Evolutionary conservation across 2,797 vertebrate species (phyloP), one percentile per base, ranked within the genome.

Genomic region (Mycteria americana): DNA sequence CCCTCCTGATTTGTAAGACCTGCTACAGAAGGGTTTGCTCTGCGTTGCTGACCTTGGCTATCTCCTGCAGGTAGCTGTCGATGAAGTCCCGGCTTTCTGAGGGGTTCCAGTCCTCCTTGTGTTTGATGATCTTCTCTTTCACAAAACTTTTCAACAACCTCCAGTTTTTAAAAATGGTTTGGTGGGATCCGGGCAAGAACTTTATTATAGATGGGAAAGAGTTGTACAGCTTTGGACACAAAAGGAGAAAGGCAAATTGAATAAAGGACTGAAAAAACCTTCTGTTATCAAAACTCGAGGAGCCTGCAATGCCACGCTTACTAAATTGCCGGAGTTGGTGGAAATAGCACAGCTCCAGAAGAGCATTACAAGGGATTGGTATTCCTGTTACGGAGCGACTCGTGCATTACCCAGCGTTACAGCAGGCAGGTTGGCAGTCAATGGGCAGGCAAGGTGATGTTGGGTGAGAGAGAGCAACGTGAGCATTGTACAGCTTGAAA

Each of bases 1-100:
- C 45, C 15, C n/a, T 46, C 76, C 70, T 59, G 10, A 28, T 74
- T 51, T 54, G 43, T 65, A 43, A 62, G n/a, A 31, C 30, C 23
- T 0, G 0, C 37, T n/a, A 17, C 7, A 27, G 23, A 33, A 41
- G 14, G 9, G 3, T 70, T 78, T 86, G 43, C 22, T 65, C 51
- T 5, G 7, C 0, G 0, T 6, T 60, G 30, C 92, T 96, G 84
- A 98, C 98, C 98, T 95, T 98, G 82, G 98, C 90, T 50, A 98
- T 98, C 97, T 99, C 98, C 8, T 96, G 97, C 88, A 99, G 97
- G 87, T 98, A 99, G 91, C 98, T 98, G 95, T 99, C 98, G 0
- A 99, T 98, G 95, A 98, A 98, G 81, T 99, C 98, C 79, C 95
- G 98, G 28, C 56, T 80, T 43, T 98, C 96, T 0, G 63, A 93